Percentiles rank a stretch among this genome's conserved stretches.
These are phyloP conservation scores for Acanthosepion lycidas DNA, from an alignment of 2,888 invertebrate genomes.

Conservation along the genomic window DNA sequence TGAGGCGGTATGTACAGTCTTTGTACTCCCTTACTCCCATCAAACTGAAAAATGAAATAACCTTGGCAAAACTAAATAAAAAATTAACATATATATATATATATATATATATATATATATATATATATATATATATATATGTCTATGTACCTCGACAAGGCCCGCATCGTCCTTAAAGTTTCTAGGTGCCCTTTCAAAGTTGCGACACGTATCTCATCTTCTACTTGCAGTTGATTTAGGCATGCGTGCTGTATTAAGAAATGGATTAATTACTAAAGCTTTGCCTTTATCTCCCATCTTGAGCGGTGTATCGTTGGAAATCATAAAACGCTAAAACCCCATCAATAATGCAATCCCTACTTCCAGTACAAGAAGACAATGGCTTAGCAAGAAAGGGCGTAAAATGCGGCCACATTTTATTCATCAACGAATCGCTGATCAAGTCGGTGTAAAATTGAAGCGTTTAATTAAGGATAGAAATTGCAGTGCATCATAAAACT, in stretches of 20 bases:
- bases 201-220: too few species aligned
- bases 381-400: slow-evolving; percentile 33
- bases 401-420: background rate
- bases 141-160: too few species aligned
- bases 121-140: too few species aligned
- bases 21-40: too few species aligned
- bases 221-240: background rate
- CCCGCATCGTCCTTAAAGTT: too few species aligned
- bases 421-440: background rate
- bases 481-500: background rate
- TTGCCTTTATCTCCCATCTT: background rate
- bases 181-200: too few species aligned
- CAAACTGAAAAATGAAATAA: too few species aligned
- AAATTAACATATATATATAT: too few species aligned
- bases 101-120: too few species aligned
- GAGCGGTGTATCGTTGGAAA: background rate
- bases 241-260: background rate
- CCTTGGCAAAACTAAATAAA: too few species aligned
- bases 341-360: background rate
- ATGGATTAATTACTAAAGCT: background rate
- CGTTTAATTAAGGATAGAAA: background rate
- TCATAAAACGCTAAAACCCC: background rate
- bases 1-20: too few species aligned
- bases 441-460: slow-evolving; percentile 9
- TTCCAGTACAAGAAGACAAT: background rate